phyloP scores from a whole-genome alignment of 2,888 invertebrate species.

The Dimorphilus gyrociliatus region DNA sequence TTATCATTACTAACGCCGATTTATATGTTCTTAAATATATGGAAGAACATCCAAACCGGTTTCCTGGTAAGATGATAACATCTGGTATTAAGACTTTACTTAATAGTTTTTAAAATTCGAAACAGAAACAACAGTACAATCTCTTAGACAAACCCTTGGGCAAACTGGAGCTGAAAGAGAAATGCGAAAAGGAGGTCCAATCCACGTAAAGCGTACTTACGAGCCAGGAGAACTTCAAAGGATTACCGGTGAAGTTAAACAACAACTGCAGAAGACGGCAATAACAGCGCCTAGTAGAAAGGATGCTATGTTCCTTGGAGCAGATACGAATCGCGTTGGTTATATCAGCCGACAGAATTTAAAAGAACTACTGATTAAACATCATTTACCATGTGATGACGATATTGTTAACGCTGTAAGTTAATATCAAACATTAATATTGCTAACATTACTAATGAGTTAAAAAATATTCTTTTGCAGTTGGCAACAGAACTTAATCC shows the following conservation, averaged over 20 bases:
- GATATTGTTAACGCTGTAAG: constrained; percentile 33
- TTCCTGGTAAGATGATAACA: constrained; percentile 23
- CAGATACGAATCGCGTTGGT: constrained; percentile 29
- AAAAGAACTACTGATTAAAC: constrained; percentile 25
- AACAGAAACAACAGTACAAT: constrained; percentile 17
- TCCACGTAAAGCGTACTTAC: constrained; percentile 21
- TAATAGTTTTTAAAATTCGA: too few relatives aligned
- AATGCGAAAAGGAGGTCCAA: constrained; percentile 23
- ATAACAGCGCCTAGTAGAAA: constrained; percentile 33
- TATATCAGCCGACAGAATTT: constrained; percentile 30
- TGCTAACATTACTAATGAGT: background rate
- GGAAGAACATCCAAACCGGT: constrained; percentile 33
- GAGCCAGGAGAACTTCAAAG: constrained; percentile 25
- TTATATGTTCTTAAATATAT: constrained; percentile 59
- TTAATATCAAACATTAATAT: constrained; percentile 1
- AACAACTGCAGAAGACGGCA: constrained; percentile 35
- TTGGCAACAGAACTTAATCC: constrained; percentile 20
- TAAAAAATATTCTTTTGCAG: constrained; percentile 15
- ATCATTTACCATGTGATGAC: constrained; percentile 34
- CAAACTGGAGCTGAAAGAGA: constrained; percentile 13
- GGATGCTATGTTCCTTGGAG: constrained; percentile 34
- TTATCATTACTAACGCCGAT: constrained; percentile 63
- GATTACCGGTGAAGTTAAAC: constrained; percentile 28
- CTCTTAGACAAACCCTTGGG: constrained; percentile 16
- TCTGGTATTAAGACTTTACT: too few relatives aligned